Evolutionary conservation across 2,888 invertebrate genomes (phyloP), one percentile per base, ranked within the genome.

Genomic region (Agonopterix heracliana): DNA sequence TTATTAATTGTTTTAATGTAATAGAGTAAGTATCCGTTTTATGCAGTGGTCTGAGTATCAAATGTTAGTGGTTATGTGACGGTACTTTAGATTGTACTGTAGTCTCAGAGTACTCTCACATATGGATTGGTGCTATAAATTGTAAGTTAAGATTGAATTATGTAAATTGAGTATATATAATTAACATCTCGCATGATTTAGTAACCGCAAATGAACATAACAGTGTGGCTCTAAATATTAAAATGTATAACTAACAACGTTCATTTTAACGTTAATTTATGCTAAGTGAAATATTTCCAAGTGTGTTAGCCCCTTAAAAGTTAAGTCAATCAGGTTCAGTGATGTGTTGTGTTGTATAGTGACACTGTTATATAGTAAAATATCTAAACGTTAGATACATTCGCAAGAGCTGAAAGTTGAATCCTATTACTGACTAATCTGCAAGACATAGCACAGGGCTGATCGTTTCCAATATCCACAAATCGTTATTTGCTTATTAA

Each of bases 71-170:
- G 68, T 63, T 71, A 72, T 79, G 76, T 66, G 72, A 64, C 57
- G 60, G 74, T 79, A 83, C 81, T 80, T 74, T 68, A 68, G 60
- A 64, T 63, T 41, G 47, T 44, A 13, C 10, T 41, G 45, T 52
- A 47, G 51, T 36, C 59, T 69, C 60, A 65, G 63, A 81, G 78
- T 85, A 76, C 69, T 57, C 59, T 74, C 71, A 67, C 71, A 69
- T 81, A 77, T 54, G 74, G 82, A 69, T 71, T 81, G 86, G 85
- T 85, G 86, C 86, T 86, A 85, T 73, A 65, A 63, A 70, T 38
- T 51, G 51, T 56, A 71, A 64, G 54, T 56, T 71, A 68, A 69
- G 61, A 60, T 67, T 65, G 56, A 62, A 56, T 65, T 60, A 38
- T 49, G n/a, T n/a, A n/a, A 59, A 56, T 53, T 54, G 53, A 55